phyloP scores from a whole-genome alignment of 2,888 invertebrate species.

The Andrena praecox region DNA sequence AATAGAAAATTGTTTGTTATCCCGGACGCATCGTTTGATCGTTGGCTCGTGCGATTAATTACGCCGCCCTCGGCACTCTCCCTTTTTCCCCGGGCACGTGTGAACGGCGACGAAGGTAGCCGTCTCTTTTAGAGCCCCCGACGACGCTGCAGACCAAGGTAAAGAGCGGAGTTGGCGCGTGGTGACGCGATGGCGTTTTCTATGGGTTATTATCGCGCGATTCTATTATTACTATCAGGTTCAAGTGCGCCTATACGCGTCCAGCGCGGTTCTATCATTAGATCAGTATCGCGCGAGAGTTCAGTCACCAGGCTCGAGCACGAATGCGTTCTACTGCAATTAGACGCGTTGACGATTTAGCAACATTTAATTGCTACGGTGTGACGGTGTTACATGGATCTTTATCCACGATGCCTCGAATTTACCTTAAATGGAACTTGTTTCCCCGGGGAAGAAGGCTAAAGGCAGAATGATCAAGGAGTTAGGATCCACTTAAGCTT shows the following conservation, averaged over 20 bases:
- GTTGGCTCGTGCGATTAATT: conserved; percentile 63
- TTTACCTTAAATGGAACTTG: too few species aligned
- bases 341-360: not conserved
- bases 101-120: conserved; percentile 23
- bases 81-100: conserved; percentile 31
- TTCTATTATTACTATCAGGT: conserved; percentile 74
- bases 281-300: conserved; percentile 57
- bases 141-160: conserved; percentile 11
- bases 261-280: conserved; percentile 69
- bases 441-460: too few species aligned
- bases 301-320: conserved; percentile 58
- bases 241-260: conserved; percentile 64
- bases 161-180: not conserved
- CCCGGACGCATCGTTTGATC: conserved; percentile 63
- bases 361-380: too few species aligned
- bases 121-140: conserved; percentile 10
- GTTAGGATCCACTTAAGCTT: too few species aligned
- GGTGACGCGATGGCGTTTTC: conserved; percentile 38
- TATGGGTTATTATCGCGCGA: conserved; percentile 64
- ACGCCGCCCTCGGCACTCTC: conserved; percentile 50
- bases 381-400: too few species aligned
- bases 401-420: too few species aligned
- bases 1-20: conserved; percentile 71
- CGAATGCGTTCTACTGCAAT: not conserved
- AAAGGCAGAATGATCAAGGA: too few species aligned